Evolutionary conservation across 2,113 vertebrate genomes (phyloP).

Genomic region (Ophthalmolycus amberensis): DNA sequence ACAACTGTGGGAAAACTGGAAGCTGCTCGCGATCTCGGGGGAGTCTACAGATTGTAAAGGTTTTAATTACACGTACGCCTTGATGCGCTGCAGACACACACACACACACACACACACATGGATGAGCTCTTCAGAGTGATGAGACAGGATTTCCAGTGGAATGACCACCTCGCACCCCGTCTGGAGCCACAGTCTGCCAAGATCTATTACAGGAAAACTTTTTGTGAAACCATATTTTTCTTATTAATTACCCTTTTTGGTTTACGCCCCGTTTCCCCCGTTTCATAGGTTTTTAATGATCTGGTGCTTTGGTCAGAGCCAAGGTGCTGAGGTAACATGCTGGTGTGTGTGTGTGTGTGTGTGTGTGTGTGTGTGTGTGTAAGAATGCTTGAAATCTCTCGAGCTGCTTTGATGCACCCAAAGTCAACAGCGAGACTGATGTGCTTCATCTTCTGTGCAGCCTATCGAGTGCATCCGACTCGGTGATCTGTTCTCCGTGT

Average conservation of each 20-base stretch:
- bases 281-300: slow-evolving; percentile 65
- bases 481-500: slow-evolving; percentile 15
- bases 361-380: neutral
- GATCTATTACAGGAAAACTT: no score
- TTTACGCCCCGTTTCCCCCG: no score
- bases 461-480: slow-evolving; percentile 31
- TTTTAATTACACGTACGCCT: neutral
- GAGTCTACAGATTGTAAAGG: neutral
- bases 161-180: neutral
- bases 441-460: slow-evolving; percentile 7
- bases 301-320: slow-evolving; percentile 23
- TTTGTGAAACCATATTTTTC: no score
- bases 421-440: slow-evolving; percentile 29
- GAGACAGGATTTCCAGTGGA: neutral
- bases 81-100: neutral
- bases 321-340: slow-evolving; percentile 39
- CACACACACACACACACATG: neutral
- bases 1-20: neutral
- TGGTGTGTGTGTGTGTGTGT: slow-evolving; percentile 8
- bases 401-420: slow-evolving; percentile 1
- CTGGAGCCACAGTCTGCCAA: neutral
- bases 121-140: neutral
- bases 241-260: no score
- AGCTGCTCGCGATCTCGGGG: neutral
- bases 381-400: neutral